Base-by-base conservation (phyloP, 2,797 vertebrate genomes). In the Malacoraja senta region DNA sequence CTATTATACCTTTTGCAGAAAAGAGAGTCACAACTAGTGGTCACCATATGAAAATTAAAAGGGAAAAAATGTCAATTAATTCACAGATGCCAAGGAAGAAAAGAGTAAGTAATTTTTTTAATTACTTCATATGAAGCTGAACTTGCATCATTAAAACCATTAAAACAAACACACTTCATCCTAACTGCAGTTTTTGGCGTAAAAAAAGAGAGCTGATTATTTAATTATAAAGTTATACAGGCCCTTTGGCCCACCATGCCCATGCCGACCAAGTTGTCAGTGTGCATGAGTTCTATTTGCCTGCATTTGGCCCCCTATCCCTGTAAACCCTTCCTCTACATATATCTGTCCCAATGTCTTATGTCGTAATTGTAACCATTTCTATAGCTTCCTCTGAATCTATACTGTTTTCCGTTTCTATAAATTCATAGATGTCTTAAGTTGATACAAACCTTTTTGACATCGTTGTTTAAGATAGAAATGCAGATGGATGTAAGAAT, bases 11-110 rank as follows among this genome's bases (percentile, higher is more conserved):
- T 92, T n/a, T 76, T 92, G 17, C 32, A 92, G 90, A 53, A 24
- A 92, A 92, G 90, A 92, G 72, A 92, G 29, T 29, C 35, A 7
- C 90, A 29, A 92, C 71, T 92, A 29, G 10, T 92, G 71, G 26
- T 29, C 71, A 26, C n/a, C 35, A 15, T 71, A 0, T n/a, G 26
- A 38, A 53, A 76, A 92, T 53, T 53, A 76, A 92, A 76, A 76
- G 29, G 44, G 21, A 74, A 92, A 26, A 19, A n/a, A 53, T 1
- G 44, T 92, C 90, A 8, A 35, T 53, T 76, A 92, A 74, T 76
- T 74, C 71, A 44, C 38, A 29, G 26, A 35, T 53, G 4, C 68
- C 38, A 26, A 92, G 72, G 38, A 92, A 92, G 38, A 92, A n/a
- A 76, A 76, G 38, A 72, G 72, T 72, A 92, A 92, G 90, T 35